phyloP scores from a whole-genome alignment of 2,113 vertebrate genomes.

The Daboia siamensis region DNA sequence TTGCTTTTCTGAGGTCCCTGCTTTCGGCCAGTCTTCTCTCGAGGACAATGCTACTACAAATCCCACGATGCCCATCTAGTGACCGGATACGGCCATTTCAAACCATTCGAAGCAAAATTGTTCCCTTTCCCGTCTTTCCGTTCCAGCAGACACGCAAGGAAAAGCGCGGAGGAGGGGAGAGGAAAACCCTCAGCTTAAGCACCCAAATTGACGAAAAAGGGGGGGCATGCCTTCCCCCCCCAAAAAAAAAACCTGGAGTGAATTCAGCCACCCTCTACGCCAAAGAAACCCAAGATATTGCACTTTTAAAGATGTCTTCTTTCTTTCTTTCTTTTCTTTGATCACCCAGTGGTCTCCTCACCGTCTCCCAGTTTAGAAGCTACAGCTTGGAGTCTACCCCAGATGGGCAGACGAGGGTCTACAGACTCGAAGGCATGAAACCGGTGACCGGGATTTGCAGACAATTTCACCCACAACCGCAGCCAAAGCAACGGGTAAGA shows the following conservation, averaged over 20 bases:
- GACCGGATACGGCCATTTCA: no score
- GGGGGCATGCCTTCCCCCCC: background rate
- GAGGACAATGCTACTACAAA: background rate
- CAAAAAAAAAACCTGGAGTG: fast-evolving
- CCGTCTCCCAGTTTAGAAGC: conserved; percentile 74
- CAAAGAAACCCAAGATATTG: background rate
- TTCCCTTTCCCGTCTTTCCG: background rate
- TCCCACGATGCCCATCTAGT: background rate
- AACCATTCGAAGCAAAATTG: background rate
- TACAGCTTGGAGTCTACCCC: conserved; percentile 72
- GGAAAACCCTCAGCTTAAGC: background rate
- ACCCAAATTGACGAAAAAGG: background rate
- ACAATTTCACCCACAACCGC: background rate
- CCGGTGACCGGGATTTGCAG: conserved; percentile 22
- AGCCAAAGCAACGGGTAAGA: conserved; percentile 64
- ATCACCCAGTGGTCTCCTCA: conserved; percentile 74
- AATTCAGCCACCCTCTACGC: background rate
- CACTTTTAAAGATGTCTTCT: background rate
- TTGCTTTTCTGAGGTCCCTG: background rate
- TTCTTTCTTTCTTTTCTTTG: background rate
- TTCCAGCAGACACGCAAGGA: background rate
- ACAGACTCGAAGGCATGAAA: conserved; percentile 37
- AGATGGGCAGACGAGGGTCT: conserved; percentile 29
- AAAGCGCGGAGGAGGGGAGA: background rate
- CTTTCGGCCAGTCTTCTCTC: background rate